phyloP scores from a whole-genome alignment of 64 coral and sea anemone species.

The Pocillopora damicornis region DNA sequence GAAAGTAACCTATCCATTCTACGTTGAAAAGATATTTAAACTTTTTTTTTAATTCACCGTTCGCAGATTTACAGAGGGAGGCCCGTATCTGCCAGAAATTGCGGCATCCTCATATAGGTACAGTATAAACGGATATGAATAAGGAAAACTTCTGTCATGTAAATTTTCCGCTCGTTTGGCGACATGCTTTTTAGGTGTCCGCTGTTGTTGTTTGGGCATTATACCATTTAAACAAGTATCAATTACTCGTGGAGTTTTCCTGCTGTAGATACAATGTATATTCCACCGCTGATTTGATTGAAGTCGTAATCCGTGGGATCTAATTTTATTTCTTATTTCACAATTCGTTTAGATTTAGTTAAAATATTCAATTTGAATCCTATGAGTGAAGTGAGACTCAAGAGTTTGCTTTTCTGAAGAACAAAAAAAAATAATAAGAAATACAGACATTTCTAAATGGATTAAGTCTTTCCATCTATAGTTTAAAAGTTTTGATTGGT shows the following conservation, averaged over 20 bases:
- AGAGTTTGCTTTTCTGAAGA: too few relatives aligned
- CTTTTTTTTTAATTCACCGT: slow-evolving; percentile 25
- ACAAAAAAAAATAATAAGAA: too few relatives aligned
- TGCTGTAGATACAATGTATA: too few relatives aligned
- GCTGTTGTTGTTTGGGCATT: not conserved
- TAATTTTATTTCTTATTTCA: too few relatives aligned
- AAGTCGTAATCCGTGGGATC: too few relatives aligned
- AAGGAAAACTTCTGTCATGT: not conserved
- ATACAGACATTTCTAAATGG: too few relatives aligned
- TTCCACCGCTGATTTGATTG: not conserved
- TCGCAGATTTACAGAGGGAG: slow-evolving; percentile 86
- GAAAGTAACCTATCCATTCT: not conserved
- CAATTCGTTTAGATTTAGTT: too few relatives aligned
- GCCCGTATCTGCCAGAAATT: slow-evolving; percentile 89
- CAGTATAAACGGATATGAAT: not conserved
- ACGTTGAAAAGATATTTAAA: not conserved
- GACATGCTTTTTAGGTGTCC: not conserved
- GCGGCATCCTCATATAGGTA: slow-evolving; percentile 92
- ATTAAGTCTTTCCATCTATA: too few relatives aligned
- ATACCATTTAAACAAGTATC: not conserved
- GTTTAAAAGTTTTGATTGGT: too few relatives aligned
- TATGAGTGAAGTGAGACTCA: too few relatives aligned
- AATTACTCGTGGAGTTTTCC: not conserved
- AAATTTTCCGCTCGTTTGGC: slow-evolving; percentile 16
- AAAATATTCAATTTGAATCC: too few relatives aligned